Conservation (phyloP, 2,888 invertebrate genomes). For the Nematopogon swammerdamellus region DNA sequence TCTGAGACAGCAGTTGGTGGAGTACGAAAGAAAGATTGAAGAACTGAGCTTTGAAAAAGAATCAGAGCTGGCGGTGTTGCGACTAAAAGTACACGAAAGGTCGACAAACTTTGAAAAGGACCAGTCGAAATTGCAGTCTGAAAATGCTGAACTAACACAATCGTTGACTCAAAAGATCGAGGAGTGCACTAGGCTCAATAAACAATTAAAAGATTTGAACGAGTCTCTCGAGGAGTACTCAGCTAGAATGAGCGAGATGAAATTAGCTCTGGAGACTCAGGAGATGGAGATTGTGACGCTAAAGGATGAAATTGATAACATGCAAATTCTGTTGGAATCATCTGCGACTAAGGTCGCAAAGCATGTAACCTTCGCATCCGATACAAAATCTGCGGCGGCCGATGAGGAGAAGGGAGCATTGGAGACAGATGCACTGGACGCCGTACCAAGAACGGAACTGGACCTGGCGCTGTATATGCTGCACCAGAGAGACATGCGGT, state of each 20-base stretch:
- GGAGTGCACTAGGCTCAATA: slow-evolving; percentile 46
- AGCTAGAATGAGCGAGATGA: slow-evolving; percentile 53
- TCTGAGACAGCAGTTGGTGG: slow-evolving; percentile 31
- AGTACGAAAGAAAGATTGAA: slow-evolving; percentile 41
- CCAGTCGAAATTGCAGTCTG: slow-evolving; percentile 24
- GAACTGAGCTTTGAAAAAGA: slow-evolving; percentile 52
- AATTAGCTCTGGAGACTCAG: slow-evolving; percentile 63
- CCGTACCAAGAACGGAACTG: slow-evolving; percentile 61
- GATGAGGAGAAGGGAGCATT: not conserved
- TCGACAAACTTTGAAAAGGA: slow-evolving; percentile 26
- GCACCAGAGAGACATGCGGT: slow-evolving; percentile 81
- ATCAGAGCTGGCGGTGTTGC: slow-evolving; percentile 49
- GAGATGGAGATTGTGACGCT: slow-evolving; percentile 70
- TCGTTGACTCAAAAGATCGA: slow-evolving; percentile 38
- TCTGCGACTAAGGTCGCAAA: slow-evolving; percentile 36
- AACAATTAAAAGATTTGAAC: slow-evolving; percentile 51
- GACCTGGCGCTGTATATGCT: slow-evolving; percentile 81
- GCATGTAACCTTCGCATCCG: slow-evolving; percentile 44
- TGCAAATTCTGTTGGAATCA: slow-evolving; percentile 24
- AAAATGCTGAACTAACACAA: slow-evolving; percentile 26
- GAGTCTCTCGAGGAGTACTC: slow-evolving; percentile 51
- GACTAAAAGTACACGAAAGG: slow-evolving; percentile 50
- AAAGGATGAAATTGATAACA: slow-evolving; percentile 60
- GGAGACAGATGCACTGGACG: slow-evolving; percentile 26
- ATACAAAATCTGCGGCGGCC: slow-evolving; percentile 32